phyloP scores from a whole-genome alignment of 2,797 vertebrate genomes.

The Brotula barbata region DNA sequence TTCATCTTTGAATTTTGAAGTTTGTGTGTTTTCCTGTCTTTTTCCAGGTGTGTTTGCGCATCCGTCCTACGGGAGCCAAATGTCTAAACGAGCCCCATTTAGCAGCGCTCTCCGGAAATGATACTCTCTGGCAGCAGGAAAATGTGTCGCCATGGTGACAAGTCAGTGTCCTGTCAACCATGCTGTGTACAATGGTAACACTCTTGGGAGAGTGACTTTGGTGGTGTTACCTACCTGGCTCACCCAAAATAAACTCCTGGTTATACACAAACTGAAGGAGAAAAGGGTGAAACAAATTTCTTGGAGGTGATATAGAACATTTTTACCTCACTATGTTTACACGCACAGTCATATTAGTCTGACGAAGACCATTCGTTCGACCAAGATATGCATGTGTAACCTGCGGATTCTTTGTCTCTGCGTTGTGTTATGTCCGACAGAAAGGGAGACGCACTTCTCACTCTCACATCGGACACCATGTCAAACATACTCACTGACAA shows the following conservation, averaged over 20 bases:
- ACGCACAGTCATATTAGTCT: no score
- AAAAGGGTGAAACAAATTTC: conserved; percentile 2
- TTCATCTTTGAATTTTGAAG: background rate
- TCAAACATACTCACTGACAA: no score
- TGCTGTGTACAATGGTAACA: conserved; percentile 15
- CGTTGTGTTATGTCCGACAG: no score
- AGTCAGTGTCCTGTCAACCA: conserved; percentile 51
- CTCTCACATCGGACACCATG: no score
- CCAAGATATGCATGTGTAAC: no score
- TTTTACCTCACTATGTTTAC: no score
- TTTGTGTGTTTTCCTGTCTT: conserved; percentile 12
- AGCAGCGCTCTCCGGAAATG: conserved; percentile 31
- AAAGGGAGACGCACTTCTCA: no score
- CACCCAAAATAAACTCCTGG: conserved; percentile 23
- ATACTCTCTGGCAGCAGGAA: conserved; percentile 48
- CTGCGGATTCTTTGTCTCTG: no score
- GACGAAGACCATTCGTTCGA: no score
- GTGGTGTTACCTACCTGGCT: conserved; percentile 46
- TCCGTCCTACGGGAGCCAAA: conserved; percentile 17
- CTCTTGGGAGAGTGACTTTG: conserved; percentile 38
- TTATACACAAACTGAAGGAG: conserved; percentile 9
- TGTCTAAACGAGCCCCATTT: conserved; percentile 22
- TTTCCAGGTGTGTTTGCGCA: conserved; percentile 47
- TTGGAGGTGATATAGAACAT: conserved; percentile 1
- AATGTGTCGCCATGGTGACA: conserved; percentile 70